Base-by-base conservation (phyloP, 2,888 invertebrate species). In the Abrostola triplasia region DNA sequence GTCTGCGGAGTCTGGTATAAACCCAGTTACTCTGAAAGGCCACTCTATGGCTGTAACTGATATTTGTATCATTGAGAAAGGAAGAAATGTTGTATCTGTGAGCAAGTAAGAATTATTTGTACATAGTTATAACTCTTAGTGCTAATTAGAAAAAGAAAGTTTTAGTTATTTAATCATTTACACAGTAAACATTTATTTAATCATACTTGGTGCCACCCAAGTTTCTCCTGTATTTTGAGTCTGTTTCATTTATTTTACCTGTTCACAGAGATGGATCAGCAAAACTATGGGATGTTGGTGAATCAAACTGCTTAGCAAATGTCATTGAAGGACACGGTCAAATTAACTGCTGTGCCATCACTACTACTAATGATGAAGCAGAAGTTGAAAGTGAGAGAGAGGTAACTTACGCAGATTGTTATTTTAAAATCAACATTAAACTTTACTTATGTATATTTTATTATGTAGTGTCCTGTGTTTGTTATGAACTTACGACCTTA, bases 221-320 rank as follows among this genome's bases (percentile, higher is more conserved):
- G 24, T 24, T 24, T 24, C 24, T 24, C 24, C 24, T 24, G 24
- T 24, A 24, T 24, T 24, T 24, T 24, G 24, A 24, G 24, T 24
- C 24, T 24, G 24, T 24, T 24, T 24, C 24, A 24, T 4, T 24
- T 24, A 24, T 24, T 0, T 54, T 64, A 5, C 40, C 41, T 36
- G 36, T 70, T 87, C 84, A 48, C 66, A 96, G 96, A 80, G 97
- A 97, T 93, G 97, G 97, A 24, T 94, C 95, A 60, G 96, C 95
- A 5, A 95, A 95, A 77, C 88, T 97, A 40, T 97, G 97, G 97
- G 96, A 97, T 91, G 96, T 96, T 78, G 96, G 96, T 41, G 91
- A 96, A 85, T 93, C 96, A 57, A 88, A 88, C 8, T 96, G 96
- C 76, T 83, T 97, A 10, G 94, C 84, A 52, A 94, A 95, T 65